phyloP scores from a whole-genome alignment of 1,140 invertebrate species.

The Sinonovacula constricta region DNA sequence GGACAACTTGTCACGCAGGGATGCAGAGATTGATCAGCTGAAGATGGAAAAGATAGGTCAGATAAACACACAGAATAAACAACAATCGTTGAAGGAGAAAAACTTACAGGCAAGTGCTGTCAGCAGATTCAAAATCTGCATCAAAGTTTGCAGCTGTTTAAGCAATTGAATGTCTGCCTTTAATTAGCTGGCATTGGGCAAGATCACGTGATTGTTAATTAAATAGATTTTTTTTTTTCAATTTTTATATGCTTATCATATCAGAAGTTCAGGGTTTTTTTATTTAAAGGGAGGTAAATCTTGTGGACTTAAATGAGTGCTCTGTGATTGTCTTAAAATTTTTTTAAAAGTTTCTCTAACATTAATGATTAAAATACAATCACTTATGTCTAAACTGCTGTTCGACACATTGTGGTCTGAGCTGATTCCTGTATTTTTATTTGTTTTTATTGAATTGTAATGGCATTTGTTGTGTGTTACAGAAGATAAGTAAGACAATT shows the following conservation, averaged over 20 bases:
- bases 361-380: no score
- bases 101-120: slow-evolving; percentile 17
- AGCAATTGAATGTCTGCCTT: background rate
- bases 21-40: slow-evolving; percentile 21
- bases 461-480: no score
- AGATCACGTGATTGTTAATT: background rate
- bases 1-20: slow-evolving; percentile 27
- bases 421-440: no score
- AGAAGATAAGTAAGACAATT: no score
- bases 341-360: no score
- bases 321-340: no score
- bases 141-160: background rate
- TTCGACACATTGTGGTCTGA: no score
- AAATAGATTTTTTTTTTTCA: background rate
- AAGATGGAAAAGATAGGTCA: slow-evolving; percentile 35
- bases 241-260: background rate
- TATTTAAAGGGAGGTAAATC: background rate
- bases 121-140: background rate
- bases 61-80: slow-evolving; percentile 21
- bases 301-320: no score
- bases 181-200: background rate
- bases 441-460: no score
- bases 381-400: no score
- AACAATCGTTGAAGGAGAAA: slow-evolving; percentile 29
- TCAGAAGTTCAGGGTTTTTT: background rate